These are phyloP conservation scores for Urocynchramus pylzowi DNA, from an alignment of 2,113 vertebrate species.

Conservation along the genomic window DNA sequence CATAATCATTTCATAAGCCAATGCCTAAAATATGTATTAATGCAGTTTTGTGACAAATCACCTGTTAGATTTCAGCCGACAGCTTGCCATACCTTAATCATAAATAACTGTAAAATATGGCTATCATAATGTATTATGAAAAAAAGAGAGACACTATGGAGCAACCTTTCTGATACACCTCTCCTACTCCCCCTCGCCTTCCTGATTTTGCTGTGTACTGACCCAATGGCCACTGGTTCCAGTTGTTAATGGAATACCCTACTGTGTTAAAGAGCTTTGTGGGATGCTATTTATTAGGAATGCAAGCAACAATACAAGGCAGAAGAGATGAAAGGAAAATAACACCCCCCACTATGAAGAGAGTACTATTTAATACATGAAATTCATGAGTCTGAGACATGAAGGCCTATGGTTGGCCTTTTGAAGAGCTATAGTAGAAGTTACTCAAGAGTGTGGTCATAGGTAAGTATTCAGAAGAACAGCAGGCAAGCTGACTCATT, in stretches of 20 bases:
- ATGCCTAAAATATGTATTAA: constrained; percentile 46
- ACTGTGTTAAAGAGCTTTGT: constrained; percentile 65
- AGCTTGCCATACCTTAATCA: constrained; percentile 67
- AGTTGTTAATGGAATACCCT: constrained; percentile 55
- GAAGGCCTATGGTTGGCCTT: neutral
- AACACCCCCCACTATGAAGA: constrained; percentile 31
- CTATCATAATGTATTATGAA: constrained; percentile 15
- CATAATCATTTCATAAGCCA: constrained; percentile 33
- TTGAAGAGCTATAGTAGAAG: neutral
- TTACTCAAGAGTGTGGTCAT: neutral
- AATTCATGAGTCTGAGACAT: neutral
- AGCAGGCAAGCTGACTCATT: neutral
- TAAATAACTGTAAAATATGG: constrained; percentile 63
- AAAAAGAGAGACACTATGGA: constrained; percentile 23
- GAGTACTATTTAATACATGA: neutral
- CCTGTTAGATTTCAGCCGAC: constrained; percentile 66
- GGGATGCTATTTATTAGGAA: constrained; percentile 62
- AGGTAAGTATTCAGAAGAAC: neutral
- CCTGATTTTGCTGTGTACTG: constrained; percentile 3
- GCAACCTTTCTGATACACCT: constrained; percentile 12
- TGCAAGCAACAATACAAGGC: constrained; percentile 39
- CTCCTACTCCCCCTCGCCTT: neutral
- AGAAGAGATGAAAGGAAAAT: constrained; percentile 52
- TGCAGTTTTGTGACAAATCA: constrained; percentile 68
- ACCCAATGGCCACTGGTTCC: constrained; percentile 27